phyloP scores from a whole-genome alignment of 2,797 vertebrate genomes.

The Pitangus sulphuratus region DNA sequence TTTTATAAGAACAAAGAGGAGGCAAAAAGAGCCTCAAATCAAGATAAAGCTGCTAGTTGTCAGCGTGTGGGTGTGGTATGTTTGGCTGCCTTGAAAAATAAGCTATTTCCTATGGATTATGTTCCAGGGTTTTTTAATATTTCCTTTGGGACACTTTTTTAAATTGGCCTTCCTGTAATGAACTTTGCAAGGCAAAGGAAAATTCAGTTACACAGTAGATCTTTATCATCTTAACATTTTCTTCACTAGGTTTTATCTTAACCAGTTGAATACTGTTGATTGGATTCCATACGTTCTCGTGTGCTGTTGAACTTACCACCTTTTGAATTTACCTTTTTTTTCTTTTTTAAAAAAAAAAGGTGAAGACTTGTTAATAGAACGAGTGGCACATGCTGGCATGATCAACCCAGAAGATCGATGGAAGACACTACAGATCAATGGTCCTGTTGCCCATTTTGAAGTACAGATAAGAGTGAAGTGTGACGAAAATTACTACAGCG shows the following conservation, averaged over 20 bases:
- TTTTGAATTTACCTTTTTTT: neutral
- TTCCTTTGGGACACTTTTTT: slow-evolving; percentile 81
- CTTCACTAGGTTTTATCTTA: slow-evolving; percentile 4
- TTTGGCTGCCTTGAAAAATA: slow-evolving; percentile 78
- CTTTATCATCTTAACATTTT: slow-evolving; percentile 31
- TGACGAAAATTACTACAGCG: slow-evolving; percentile 90
- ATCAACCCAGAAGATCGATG: slow-evolving; percentile 90
- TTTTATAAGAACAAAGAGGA: slow-evolving; percentile 35
- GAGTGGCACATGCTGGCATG: slow-evolving; percentile 86
- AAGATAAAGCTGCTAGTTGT: slow-evolving; percentile 59
- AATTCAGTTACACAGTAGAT: slow-evolving; percentile 55
- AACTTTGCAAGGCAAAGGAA: slow-evolving; percentile 73
- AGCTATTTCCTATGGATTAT: slow-evolving; percentile 75
- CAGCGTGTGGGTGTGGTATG: slow-evolving; percentile 46
- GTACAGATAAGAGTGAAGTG: slow-evolving; percentile 90
- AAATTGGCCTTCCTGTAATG: slow-evolving; percentile 67
- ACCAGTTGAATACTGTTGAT: neutral
- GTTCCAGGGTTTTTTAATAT: slow-evolving; percentile 75
- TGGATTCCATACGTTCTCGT: neutral
- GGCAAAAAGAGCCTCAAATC: slow-evolving; percentile 37
- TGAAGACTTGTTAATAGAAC: slow-evolving; percentile 88
- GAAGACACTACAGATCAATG: slow-evolving; percentile 81
- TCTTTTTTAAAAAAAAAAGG: slow-evolving; percentile 64
- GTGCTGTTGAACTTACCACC: neutral
- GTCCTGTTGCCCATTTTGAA: slow-evolving; percentile 81